Evolutionary conservation across 2,113 vertebrate genomes (phyloP).

Genomic region (Sinocyclocheilus anophthalmus): DNA sequence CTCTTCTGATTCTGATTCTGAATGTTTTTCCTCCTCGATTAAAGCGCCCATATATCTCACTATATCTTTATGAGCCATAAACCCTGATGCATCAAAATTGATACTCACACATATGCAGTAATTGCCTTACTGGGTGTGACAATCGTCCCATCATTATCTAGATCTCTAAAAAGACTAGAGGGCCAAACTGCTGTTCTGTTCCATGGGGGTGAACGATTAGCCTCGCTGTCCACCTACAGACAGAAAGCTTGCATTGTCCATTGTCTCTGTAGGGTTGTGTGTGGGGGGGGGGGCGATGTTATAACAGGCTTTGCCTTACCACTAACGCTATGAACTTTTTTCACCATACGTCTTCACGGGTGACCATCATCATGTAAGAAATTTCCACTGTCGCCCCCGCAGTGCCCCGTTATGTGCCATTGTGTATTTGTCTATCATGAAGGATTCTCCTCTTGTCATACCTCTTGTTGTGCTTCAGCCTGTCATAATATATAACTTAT

Average conservation of each 20-base stretch:
- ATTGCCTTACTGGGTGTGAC: background rate
- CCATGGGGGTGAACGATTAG: background rate
- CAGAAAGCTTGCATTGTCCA: background rate
- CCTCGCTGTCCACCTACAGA: conserved; percentile 43
- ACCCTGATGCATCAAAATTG: too few species aligned
- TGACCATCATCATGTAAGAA: background rate
- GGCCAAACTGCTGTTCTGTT: conserved; percentile 4
- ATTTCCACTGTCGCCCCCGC: background rate
- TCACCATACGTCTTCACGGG: background rate
- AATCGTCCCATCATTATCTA: background rate
- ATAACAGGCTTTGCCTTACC: background rate
- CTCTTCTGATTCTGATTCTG: too few species aligned
- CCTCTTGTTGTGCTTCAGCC: background rate
- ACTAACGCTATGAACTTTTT: background rate
- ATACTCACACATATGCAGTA: too few species aligned
- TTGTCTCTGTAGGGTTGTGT: background rate
- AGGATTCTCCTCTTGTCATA: background rate
- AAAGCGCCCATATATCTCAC: too few species aligned
- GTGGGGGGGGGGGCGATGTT: background rate
- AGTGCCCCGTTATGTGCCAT: background rate
- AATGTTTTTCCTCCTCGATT: too few species aligned
- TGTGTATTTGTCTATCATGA: background rate
- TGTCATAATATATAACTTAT: background rate
- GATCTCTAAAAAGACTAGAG: background rate
- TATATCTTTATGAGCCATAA: too few species aligned